Conservation (phyloP, 2,797 vertebrate species). For the Poeciliopsis paucimaculata region DNA sequence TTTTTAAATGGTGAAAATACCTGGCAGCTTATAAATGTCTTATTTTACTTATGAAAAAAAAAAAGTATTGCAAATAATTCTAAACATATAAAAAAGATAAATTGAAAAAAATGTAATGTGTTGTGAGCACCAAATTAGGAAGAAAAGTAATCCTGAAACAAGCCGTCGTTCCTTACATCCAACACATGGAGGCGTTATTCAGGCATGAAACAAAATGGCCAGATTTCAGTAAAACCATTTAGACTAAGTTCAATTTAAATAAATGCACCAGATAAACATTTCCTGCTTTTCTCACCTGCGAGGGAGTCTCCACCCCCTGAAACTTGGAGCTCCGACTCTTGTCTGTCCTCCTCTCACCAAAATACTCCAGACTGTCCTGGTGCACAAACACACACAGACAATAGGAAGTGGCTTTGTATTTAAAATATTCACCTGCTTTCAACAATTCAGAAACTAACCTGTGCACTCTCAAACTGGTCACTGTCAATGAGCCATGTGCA, state of each 20-base stretch:
- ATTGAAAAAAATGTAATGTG: not conserved
- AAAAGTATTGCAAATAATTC: not conserved
- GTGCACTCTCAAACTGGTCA: slow-evolving; percentile 89
- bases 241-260: not conserved
- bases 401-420: not conserved
- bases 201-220: not conserved
- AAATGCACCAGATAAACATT: not conserved
- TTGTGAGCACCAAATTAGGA: not conserved
- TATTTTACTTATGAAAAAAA: not conserved
- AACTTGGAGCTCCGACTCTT: slow-evolving; percentile 90
- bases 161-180: not conserved
- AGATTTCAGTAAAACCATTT: not conserved
- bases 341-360: slow-evolving; percentile 94
- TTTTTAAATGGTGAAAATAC: not conserved
- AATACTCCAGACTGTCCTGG: slow-evolving; percentile 92
- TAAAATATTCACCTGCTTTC: not conserved
- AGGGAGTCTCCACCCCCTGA: slow-evolving; percentile 97
- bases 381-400: not conserved
- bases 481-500: slow-evolving; percentile 93
- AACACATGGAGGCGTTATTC: not conserved
- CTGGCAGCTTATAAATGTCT: not conserved
- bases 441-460: slow-evolving; percentile 77
- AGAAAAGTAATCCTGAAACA: not conserved
- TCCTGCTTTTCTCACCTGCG: slow-evolving; percentile 85
- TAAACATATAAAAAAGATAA: not conserved